Evolutionary conservation across 2,113 vertebrate species (phyloP), one percentile per base, ranked within the genome.

Genomic region (Cavia porcellus): DNA sequence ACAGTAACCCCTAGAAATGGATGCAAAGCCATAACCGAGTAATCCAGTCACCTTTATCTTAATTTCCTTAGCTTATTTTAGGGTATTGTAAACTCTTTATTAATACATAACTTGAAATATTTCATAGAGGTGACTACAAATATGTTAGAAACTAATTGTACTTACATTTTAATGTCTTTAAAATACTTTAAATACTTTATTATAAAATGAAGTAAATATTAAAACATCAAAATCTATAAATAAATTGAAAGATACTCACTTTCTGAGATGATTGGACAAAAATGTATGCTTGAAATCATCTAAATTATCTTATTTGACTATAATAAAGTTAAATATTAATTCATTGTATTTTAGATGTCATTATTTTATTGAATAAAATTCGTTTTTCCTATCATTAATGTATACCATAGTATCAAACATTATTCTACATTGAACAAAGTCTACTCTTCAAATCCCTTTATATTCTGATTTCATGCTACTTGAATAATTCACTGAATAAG

Each of bases 401-500:
- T 30, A 30, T 42, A 72, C 1, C 14, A 75, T 19, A 70, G 0
- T 45, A 64, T 61, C 19, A 70, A 72, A 62, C 70, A 57, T 13
- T 28, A 47, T 83, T 9, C 11, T 11, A 79, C 35, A 45, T 5
- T 80, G 6, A 14, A 61, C 62, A 87, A 24, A 28, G 11, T 75
- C 4, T 93, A 1, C 28, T 81, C 59, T 80, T 82, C 6, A 22
- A 84, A 57, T 45, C 30, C 20, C 28, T 10, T 89, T 75, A 81
- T 62, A 70, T 85, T 92, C 57, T 95, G 42, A 90, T 90, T 94
- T 95, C 90, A 6, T 85, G 28, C 19, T 64, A 17, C 5, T 75
- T 90, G 38, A 96, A 92, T 94, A 87, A 92, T 38, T 97, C 45
- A 50, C 68, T 93, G 68, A 93, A 92, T 92, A 64, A 7, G 17